These are phyloP conservation scores for Tragelaphus buxtoni DNA, from an alignment of 2,113 vertebrate species.

Conservation along the genomic window DNA sequence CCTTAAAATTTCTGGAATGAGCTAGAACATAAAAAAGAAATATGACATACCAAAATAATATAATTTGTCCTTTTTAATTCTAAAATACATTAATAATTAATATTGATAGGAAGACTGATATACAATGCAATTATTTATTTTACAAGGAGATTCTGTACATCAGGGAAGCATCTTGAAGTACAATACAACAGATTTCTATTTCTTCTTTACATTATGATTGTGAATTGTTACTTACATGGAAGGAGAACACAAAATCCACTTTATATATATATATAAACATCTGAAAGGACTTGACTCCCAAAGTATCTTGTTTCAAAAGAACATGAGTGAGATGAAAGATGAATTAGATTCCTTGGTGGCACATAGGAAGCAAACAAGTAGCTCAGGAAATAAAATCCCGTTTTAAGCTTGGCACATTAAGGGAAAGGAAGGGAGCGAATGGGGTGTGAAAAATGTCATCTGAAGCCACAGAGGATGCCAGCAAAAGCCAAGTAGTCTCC, in stretches of 20 bases:
- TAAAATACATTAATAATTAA: conserved; percentile 93
- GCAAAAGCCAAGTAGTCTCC: background rate
- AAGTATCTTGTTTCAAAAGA: background rate
- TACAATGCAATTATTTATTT: conserved; percentile 87
- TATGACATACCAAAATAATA: background rate
- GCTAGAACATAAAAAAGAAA: background rate
- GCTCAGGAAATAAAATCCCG: background rate
- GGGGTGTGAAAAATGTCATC: background rate
- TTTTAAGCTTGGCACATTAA: conserved; percentile 57
- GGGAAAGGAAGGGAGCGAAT: background rate
- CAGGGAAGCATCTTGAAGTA: conserved; percentile 74
- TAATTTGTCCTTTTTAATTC: conserved; percentile 75
- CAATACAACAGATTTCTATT: conserved; percentile 43
- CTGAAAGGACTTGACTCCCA: background rate
- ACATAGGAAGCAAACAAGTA: background rate
- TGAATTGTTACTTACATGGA: conserved; percentile 28
- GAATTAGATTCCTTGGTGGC: conserved; percentile 7
- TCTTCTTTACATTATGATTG: conserved; percentile 28
- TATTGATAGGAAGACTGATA: conserved; percentile 89
- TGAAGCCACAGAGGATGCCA: background rate
- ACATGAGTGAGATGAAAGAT: conserved; percentile 34
- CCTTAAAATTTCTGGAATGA: conserved; percentile 30
- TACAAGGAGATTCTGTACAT: conserved; percentile 85
- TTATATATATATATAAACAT: conserved; percentile 38
- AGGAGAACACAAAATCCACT: conserved; percentile 46